A percentile compares a stretch with the other conserved stretches of the same genome.
These are phyloP conservation scores for Nemurella pictetii DNA, from an alignment of 2,888 invertebrate species.

Conservation along the genomic window DNA sequence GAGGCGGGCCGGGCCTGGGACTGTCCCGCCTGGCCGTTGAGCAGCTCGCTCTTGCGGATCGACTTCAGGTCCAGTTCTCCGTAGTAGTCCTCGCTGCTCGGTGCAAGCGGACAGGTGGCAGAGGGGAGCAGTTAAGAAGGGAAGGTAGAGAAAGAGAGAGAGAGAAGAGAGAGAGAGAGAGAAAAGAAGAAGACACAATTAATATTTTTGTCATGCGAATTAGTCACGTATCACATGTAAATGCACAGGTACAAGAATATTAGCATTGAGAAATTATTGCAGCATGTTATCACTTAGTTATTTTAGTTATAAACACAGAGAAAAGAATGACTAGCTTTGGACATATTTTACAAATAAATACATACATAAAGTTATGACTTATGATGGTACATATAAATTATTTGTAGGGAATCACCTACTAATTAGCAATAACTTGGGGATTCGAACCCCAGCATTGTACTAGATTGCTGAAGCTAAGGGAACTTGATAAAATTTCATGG, in stretches of 20 bases:
- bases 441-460: too few species aligned
- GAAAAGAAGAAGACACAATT: constrained; percentile 31
- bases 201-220: constrained; percentile 20
- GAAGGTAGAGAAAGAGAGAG: constrained; percentile 25
- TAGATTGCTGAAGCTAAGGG: too few species aligned
- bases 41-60: constrained; percentile 91
- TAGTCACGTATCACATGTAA: neutral
- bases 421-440: too few species aligned
- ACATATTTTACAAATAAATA: too few species aligned
- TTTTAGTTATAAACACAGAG: too few species aligned
- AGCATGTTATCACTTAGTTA: too few species aligned
- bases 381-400: too few species aligned
- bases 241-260: neutral
- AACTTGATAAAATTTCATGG: too few species aligned
- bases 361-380: too few species aligned
- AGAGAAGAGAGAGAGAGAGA: constrained; percentile 38
- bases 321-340: too few species aligned
- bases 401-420: too few species aligned
- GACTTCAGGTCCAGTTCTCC: constrained; percentile 93
- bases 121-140: neutral
- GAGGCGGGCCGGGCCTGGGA: constrained; percentile 44
- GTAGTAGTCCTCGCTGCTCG: constrained; percentile 95
- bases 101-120: constrained; percentile 42
- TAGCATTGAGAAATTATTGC: too few species aligned
- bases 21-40: constrained; percentile 54